Evolutionary conservation across 1,140 invertebrate genomes (phyloP).

Genomic region (Arion vulgaris): DNA sequence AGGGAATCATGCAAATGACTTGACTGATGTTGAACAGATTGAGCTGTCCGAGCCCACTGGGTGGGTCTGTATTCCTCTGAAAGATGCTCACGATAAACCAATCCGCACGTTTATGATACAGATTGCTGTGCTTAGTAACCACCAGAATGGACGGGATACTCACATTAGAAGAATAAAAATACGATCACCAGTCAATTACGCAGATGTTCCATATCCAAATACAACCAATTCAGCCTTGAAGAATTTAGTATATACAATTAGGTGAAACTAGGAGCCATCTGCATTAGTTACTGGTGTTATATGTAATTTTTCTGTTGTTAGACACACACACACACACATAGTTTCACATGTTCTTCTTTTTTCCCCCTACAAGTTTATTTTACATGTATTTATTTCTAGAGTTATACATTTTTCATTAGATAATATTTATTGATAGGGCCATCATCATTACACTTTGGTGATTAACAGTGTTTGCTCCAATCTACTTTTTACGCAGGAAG

Average conservation of each 20-base stretch:
- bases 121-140: constrained; percentile 86
- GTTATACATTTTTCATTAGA: too few relatives aligned
- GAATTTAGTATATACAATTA: constrained; percentile 75
- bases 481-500: too few relatives aligned
- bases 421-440: too few relatives aligned
- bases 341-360: too few relatives aligned
- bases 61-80: constrained; percentile 90
- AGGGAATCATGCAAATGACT: constrained; percentile 96
- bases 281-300: too few relatives aligned
- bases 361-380: too few relatives aligned
- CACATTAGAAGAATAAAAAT: constrained; percentile 98
- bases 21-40: constrained; percentile 96
- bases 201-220: constrained; percentile 82
- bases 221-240: constrained; percentile 85
- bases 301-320: too few relatives aligned
- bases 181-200: constrained; percentile 84
- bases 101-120: constrained; percentile 97
- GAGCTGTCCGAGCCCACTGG: constrained; percentile 95
- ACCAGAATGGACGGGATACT: constrained; percentile 98
- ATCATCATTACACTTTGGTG: too few relatives aligned
- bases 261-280: too few relatives aligned
- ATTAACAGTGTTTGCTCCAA: too few relatives aligned
- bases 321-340: too few relatives aligned
- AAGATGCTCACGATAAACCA: constrained; percentile 88
- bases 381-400: too few relatives aligned